phyloP scores from a whole-genome alignment of 2,113 vertebrate species.

The Pithys albifrons region DNA sequence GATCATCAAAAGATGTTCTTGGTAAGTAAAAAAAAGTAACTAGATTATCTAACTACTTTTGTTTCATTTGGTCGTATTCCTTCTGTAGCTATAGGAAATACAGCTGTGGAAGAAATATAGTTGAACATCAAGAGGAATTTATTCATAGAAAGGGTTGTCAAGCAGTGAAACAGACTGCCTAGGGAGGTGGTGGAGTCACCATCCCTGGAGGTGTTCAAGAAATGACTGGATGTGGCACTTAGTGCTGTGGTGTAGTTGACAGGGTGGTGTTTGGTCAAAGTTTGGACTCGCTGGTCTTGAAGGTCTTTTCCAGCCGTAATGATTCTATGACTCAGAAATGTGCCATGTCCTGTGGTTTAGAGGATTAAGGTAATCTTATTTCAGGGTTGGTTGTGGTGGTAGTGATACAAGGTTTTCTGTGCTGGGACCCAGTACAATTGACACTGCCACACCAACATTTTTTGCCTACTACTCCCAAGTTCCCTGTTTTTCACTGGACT shows the following conservation, averaged over 20 bases:
- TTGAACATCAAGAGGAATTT: background rate
- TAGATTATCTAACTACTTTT: background rate
- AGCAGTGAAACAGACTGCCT: background rate
- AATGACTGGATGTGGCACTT: background rate
- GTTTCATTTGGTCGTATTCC: background rate
- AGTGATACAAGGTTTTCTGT: background rate
- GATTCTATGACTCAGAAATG: background rate
- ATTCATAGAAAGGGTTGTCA: background rate
- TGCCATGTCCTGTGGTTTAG: background rate
- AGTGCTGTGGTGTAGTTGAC: background rate
- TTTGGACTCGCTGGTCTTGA: fast-evolving
- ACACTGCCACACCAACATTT: background rate
- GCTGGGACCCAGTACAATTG: background rate
- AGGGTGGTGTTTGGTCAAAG: fast-evolving
- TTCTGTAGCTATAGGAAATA: background rate
- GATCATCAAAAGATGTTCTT: background rate
- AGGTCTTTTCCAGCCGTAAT: background rate
- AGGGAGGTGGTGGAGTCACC: background rate
- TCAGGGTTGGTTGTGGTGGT: background rate
- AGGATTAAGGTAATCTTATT: background rate
- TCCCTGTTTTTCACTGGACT: background rate
- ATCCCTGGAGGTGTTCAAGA: background rate
- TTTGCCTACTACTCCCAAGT: background rate
- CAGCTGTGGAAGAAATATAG: background rate
- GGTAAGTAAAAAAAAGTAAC: background rate